These are phyloP conservation scores for Ochropleura plecta DNA, from an alignment of 2,888 invertebrate genomes.

Conservation along the genomic window DNA sequence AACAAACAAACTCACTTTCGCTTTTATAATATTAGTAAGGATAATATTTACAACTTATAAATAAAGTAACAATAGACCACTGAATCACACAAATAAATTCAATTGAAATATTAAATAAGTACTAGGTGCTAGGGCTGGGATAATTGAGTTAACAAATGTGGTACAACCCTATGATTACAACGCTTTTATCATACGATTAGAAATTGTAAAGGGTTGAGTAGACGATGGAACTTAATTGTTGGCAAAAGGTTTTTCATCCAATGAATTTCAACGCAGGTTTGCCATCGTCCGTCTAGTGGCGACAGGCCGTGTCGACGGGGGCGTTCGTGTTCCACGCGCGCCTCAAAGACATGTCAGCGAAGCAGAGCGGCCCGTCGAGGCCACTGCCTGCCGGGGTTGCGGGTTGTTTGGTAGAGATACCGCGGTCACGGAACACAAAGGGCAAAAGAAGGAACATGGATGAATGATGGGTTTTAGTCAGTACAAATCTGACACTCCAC, in stretches of 20 bases:
- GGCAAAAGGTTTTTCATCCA: neutral
- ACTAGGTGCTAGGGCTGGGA: neutral
- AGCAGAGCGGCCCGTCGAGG: too few species aligned
- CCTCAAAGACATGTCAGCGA: too few species aligned
- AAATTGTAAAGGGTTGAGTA: conserved; percentile 30
- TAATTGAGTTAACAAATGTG: conserved; percentile 58
- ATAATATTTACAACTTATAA: neutral
- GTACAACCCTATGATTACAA: conserved; percentile 35
- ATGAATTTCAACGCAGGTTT: neutral
- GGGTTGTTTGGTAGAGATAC: too few species aligned
- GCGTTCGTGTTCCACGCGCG: too few species aligned
- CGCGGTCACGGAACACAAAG: too few species aligned
- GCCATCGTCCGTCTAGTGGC: neutral
- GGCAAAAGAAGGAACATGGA: too few species aligned
- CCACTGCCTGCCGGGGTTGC: too few species aligned
- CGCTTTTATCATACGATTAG: conserved; percentile 35
- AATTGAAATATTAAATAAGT: conserved; percentile 41
- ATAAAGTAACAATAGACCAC: neutral
- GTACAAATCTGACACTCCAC: too few species aligned
- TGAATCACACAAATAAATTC: conserved; percentile 11
- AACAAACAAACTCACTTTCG: too few species aligned
- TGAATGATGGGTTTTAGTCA: too few species aligned
- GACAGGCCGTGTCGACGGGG: too few species aligned
- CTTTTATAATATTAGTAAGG: too few species aligned
- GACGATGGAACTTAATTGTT: neutral